Percentiles rank a stretch among this genome's conserved stretches.
phyloP scores from a whole-genome alignment of 1,140 invertebrate genomes.

The Lordiphosa clarofinis region DNA sequence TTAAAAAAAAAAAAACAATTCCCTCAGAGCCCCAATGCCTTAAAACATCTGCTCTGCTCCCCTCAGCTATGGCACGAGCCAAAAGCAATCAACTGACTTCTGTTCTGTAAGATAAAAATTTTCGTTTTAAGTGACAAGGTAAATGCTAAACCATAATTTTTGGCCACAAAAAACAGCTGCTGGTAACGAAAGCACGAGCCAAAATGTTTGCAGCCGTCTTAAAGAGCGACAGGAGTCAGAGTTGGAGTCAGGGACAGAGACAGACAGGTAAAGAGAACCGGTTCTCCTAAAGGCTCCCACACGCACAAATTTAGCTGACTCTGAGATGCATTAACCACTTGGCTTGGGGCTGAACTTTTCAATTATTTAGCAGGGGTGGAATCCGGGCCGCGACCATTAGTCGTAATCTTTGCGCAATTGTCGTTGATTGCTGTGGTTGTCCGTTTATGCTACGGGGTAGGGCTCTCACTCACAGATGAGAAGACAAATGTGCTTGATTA shows the following conservation, averaged over 20 bases:
- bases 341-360: conserved; percentile 9
- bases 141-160: conserved; percentile 61
- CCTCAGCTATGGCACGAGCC: conserved; percentile 2
- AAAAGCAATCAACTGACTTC: conserved; percentile 30
- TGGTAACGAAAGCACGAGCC: conserved; percentile 53
- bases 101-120: conserved; percentile 36
- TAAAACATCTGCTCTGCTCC: conserved; percentile 2
- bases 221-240: conserved; percentile 12
- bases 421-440: conserved; percentile 49
- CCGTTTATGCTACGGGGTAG: conserved; percentile 39
- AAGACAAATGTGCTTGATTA: conserved; percentile 39
- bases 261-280: neutral
- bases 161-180: conserved; percentile 42
- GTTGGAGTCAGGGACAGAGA: conserved; percentile 12
- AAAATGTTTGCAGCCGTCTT: conserved; percentile 51
- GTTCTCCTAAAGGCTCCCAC: neutral
- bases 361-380: no score
- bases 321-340: conserved; percentile 8
- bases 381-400: conserved; percentile 45
- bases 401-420: conserved; percentile 68
- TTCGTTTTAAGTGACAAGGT: conserved; percentile 69
- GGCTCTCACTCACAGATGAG: conserved; percentile 36
- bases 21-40: no score
- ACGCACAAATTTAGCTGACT: neutral
- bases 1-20: no score